Base-by-base conservation (phyloP, 2,113 vertebrate genomes). In the Bujurquina vittata region DNA sequence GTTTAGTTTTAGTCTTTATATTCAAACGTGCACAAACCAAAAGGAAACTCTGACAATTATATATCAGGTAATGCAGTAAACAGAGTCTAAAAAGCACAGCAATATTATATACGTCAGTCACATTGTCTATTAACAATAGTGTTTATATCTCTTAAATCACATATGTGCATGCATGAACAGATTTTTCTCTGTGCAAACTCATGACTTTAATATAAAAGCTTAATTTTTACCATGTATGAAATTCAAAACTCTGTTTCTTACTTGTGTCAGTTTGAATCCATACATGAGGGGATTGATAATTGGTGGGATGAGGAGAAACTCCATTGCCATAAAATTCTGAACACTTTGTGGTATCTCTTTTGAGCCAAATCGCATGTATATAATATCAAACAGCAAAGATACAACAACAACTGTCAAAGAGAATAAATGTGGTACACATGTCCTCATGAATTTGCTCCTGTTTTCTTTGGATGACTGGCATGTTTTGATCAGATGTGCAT, bases 371-470 rank as follows among this genome's bases (percentile, higher is more conserved):
- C 49, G 49, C 49, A 52, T 1, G 1, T 52, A 52, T 52, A 52
- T 8, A 7, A 52, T 8, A 52, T 52, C 49, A 52, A 52, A 52
- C 0, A 52, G 0, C 3, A 52, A 52, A 22, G 8, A 49, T 12
- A 14, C 29, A 40, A 1, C 8, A 58, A 78, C 40, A 4, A 2
- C 43, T 0, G 14, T 0, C 29, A 86, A 52, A 52, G 35, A 63
- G 3, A 78, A 1, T 22, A 86, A 29, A 81, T 86, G 84, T 49
- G 84, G 84, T 15, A 81, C 11, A 18, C 84, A 86, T 9, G 79
- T 86, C 10, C 77, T 63, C 49, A 60, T 62, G 58, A 87, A 87
- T 33, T 79, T 87, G 2, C 1, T 29, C 23, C 54, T 75, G 9
- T 17, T 15, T 0, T 87, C 43, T 31, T 3, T 63, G 6, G 80